Evolutionary conservation across 2,797 vertebrate genomes (phyloP), one percentile per base, ranked within the genome.

Genomic region (Coregonus sp.): DNA sequence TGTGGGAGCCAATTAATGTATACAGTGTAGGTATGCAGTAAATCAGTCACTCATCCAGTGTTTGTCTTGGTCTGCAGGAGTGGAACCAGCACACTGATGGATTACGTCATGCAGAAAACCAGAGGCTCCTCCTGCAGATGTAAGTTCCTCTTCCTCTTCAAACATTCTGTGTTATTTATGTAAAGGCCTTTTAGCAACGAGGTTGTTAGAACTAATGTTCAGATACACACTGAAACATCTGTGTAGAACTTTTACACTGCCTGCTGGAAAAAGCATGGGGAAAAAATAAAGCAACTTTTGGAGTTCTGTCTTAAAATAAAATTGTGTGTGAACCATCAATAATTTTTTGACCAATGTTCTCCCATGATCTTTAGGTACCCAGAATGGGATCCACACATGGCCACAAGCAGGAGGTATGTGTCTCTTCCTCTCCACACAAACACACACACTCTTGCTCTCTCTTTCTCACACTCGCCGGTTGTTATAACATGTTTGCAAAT

Each of bases 51-150:
- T 82, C 35, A 86, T 29, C 4, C 12, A 29, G 3, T 78, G 47
- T 74, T 50, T 78, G 73, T 74, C 5, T 65, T n/a, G 20, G 33
- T 50, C 31, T 79, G 78, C 70, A 95, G 94, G 93, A 95, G 87
- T 95, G 94, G 94, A 94, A 90, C 76, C 93, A 94, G 25, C 94
- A 95, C 86, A 69, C 75, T 0, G 89, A 91, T 16, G 93, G 94
- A 69, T 88, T 93, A 3, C 86, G 90, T 16, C 94, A 95, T 89
- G 85, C 91, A 3, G 93, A 94, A 72, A 95, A 92, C 83, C 83
- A 91, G 14, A 89, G 92, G 7, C 74, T 72, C 18, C 93, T 95
- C 29, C 88, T 95, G 25, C 81, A 93, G 81, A 89, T 94, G 94
- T 95, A 89, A 92, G 94, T 89, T 18, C 0, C 18, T 20, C 0